These are phyloP conservation scores for Lerema accius DNA, from an alignment of 1,140 invertebrate genomes.

Conservation along the genomic window DNA sequence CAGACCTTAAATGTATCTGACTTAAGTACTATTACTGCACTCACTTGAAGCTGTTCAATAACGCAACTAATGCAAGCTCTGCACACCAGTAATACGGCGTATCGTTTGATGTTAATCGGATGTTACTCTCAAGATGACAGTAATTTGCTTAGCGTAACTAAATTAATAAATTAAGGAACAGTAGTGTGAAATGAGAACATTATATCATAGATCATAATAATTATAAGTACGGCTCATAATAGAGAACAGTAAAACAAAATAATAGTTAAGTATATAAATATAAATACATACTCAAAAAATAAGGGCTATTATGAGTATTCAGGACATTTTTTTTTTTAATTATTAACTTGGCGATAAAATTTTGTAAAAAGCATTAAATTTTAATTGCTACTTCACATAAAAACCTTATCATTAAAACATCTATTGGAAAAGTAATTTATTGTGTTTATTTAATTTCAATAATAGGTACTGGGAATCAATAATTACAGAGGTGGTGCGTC, in stretches of 20 bases:
- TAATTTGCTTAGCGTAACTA: slow-evolving; percentile 44
- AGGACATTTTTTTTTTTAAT: background rate
- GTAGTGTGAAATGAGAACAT: slow-evolving; percentile 46
- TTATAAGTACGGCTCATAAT: slow-evolving; percentile 50
- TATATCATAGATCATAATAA: slow-evolving; percentile 56
- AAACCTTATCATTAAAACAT: background rate
- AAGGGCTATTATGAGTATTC: slow-evolving; percentile 44
- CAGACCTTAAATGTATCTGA: slow-evolving; percentile 15
- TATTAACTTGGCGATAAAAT: slow-evolving; percentile 16
- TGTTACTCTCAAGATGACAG: slow-evolving; percentile 34
- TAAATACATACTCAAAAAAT: slow-evolving; percentile 43
- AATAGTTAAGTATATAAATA: slow-evolving; percentile 47
- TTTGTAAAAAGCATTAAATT: slow-evolving; percentile 30
- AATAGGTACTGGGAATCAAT: background rate
- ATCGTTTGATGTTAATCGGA: slow-evolving; percentile 11
- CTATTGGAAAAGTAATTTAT: background rate
- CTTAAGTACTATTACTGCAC: slow-evolving; percentile 43
- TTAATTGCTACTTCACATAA: slow-evolving; percentile 18
- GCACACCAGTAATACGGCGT: slow-evolving; percentile 18
- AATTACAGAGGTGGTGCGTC: background rate
- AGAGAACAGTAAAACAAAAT: slow-evolving; percentile 21
- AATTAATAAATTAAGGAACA: slow-evolving; percentile 47
- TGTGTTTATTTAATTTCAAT: background rate
- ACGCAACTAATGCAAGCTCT: slow-evolving; percentile 23
- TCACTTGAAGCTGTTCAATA: slow-evolving; percentile 44